phyloP scores from a whole-genome alignment of 2,113 vertebrate genomes.

The Phoxinus phoxinus region DNA sequence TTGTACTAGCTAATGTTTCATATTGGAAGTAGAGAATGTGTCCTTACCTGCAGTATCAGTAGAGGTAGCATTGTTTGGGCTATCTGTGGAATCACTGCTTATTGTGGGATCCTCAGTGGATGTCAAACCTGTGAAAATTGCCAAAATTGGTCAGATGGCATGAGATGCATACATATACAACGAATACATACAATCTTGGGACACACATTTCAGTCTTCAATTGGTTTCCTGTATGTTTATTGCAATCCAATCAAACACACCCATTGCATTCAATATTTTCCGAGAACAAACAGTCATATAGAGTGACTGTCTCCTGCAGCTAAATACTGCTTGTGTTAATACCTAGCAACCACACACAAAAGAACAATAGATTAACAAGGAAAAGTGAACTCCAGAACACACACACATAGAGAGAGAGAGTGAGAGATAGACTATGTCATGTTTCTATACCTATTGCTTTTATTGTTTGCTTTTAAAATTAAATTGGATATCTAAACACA shows the following conservation, averaged over 20 bases:
- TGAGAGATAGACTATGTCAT: neutral
- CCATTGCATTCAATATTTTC: conserved; percentile 52
- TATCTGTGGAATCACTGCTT: neutral
- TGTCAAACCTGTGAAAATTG: conserved; percentile 28
- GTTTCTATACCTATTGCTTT: neutral
- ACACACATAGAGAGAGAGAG: neutral
- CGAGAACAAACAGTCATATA: conserved; percentile 31
- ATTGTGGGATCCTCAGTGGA: neutral
- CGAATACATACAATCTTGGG: neutral
- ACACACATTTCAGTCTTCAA: neutral
- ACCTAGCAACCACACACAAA: conserved; percentile 54
- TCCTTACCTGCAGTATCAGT: neutral
- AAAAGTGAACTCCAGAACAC: conserved; percentile 36
- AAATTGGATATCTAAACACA: neutral
- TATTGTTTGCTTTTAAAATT: conserved; percentile 15
- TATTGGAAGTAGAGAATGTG: neutral
- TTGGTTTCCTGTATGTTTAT: neutral
- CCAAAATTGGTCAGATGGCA: neutral
- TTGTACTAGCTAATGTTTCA: neutral
- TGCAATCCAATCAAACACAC: neutral
- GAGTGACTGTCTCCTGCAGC: conserved; percentile 36
- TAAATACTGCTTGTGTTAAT: conserved; percentile 57
- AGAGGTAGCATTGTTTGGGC: neutral
- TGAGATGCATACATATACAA: neutral
- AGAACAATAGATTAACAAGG: conserved; percentile 46